A percentile compares a stretch with the other conserved stretches of the same genome.
Conservation (phyloP, 1,140 invertebrate species). For the Drosophila sulfurigaster region DNA sequence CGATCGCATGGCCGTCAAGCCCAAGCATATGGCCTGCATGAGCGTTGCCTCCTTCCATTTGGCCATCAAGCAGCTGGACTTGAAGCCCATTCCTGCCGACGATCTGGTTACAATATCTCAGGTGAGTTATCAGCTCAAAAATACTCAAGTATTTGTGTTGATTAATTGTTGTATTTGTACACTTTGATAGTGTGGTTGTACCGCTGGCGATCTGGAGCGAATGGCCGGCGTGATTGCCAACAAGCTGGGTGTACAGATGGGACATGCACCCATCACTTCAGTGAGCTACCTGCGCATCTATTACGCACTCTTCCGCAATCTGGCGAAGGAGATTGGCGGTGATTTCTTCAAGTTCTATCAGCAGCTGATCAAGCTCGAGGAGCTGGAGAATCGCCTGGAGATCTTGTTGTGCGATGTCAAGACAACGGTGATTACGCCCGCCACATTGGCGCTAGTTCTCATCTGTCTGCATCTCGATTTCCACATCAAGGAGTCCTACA, state of each 20-base stretch:
- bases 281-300: slow-evolving; percentile 89
- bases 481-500: slow-evolving; percentile 84
- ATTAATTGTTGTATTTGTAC: neutral
- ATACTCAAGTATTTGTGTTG: neutral
- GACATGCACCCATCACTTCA: slow-evolving; percentile 87
- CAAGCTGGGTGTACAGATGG: slow-evolving; percentile 88
- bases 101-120: slow-evolving; percentile 85
- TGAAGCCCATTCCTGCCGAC: slow-evolving; percentile 82
- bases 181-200: slow-evolving; percentile 89
- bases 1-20: slow-evolving; percentile 89
- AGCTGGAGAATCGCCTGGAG: slow-evolving; percentile 89
- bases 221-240: slow-evolving; percentile 90
- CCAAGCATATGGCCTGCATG: slow-evolving; percentile 85
- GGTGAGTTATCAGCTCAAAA: slow-evolving; percentile 42
- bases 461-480: slow-evolving; percentile 89
- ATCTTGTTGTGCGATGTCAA: slow-evolving; percentile 90
- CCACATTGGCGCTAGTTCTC: slow-evolving; percentile 90
- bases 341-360: slow-evolving; percentile 85
- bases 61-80: slow-evolving; percentile 83
- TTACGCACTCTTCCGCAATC: slow-evolving; percentile 87
- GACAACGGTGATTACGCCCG: slow-evolving; percentile 88
- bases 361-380: slow-evolving; percentile 83
- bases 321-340: slow-evolving; percentile 86
- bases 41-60: slow-evolving; percentile 84
- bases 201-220: slow-evolving; percentile 89